phyloP scores from a whole-genome alignment of 2,888 invertebrate species.

The Pristionchus arcanus region DNA sequence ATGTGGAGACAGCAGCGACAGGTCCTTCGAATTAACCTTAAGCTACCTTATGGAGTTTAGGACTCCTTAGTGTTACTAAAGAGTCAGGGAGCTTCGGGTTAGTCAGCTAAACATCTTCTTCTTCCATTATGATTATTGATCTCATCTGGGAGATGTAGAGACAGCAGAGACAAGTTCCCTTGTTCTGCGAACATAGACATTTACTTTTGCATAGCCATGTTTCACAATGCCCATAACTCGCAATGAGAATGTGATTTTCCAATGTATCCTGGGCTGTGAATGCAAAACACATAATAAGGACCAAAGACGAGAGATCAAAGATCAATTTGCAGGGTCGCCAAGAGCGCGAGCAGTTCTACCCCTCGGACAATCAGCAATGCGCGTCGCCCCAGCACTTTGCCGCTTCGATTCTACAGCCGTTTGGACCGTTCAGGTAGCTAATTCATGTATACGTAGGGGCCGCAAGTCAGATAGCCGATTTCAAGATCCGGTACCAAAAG shows the following conservation, averaged over 20 bases:
- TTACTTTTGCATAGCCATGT: not conserved
- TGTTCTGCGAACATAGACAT: too few relatives aligned
- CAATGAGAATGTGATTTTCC: not conserved
- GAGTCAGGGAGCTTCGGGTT: too few relatives aligned
- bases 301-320: constrained; percentile 4
- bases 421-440: constrained; percentile 62
- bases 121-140: constrained; percentile 80
- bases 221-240: not conserved
- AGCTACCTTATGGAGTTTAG: too few relatives aligned
- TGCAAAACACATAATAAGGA: not conserved
- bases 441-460: too few relatives aligned
- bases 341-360: constrained; percentile 63
- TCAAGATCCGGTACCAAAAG: too few relatives aligned
- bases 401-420: constrained; percentile 65
- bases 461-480: too few relatives aligned
- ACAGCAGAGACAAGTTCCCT: constrained; percentile 54
- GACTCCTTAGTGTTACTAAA: too few relatives aligned
- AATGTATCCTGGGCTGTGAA: too few relatives aligned
- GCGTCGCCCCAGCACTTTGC: constrained; percentile 70
- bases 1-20: constrained; percentile 65
- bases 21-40: not conserved
- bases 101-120: constrained; percentile 75
- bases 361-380: constrained; percentile 71
- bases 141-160: constrained; percentile 78
- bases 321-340: not conserved